Base-by-base conservation (phyloP, 2,888 invertebrate genomes). In the Gastracanthus pulcherrimus region DNA sequence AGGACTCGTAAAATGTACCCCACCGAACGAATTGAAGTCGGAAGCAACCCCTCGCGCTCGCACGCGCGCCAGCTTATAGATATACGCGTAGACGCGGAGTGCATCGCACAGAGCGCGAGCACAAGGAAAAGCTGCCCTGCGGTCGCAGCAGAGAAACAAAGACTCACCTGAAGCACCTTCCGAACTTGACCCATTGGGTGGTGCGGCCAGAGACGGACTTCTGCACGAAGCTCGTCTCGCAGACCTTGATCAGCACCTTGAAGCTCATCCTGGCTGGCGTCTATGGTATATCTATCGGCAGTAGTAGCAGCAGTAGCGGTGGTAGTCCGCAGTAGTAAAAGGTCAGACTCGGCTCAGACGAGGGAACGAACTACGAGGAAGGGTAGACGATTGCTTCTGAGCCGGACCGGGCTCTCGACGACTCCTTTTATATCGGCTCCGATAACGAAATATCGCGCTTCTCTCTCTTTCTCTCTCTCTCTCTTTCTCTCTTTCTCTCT, bases 151-250 rank as follows among this genome's bases (percentile, higher is more conserved):
- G n/a, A n/a, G n/a, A n/a, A n/a, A n/a, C 7, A 2, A 4, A 13
- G 1, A 72, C 79, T 74, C 7, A 91, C 89, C 91, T 90, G 84
- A 90, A 85, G n/a, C 88, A 88, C 85, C 89, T 88, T 69, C 85
- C 83, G 38, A 89, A 77, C 51, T 84, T 84, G 80, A 87, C 80
- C 88, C 88, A 88, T 85, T 87, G 83, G 34, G 84, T 79, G 70
- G 80, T 84, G 26, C 70, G 82, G 36, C 86, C 86, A 72, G 84
- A 72, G 6, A 81, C 74, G 48, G 84, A 67, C 72, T 86, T 86
- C 76, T 84, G 87, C 60, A 88, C 76, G 45, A 89, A 64, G 66
- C 81, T 84, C 9, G 84, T 80, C 60, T 88, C 87, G 83, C 88
- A 88, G 64, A 89, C 84, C 83, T 88, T 90, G 38, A 89, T 76